Evolutionary conservation across 2,113 vertebrate genomes (phyloP), one percentile per base, ranked within the genome.

Genomic region (Hypomesus transpacificus): DNA sequence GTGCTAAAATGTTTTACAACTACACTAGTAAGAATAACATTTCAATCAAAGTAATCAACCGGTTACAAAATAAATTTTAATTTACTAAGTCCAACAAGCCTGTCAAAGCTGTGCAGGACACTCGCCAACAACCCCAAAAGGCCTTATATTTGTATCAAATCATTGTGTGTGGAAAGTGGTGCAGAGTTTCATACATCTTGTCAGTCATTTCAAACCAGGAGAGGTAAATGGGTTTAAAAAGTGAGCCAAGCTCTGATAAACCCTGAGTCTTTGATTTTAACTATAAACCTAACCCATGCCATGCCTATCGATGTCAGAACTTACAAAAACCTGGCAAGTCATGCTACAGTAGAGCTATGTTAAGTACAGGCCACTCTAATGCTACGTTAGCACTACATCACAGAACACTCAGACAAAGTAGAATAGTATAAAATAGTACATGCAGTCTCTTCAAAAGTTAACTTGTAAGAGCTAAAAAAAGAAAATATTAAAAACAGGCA

Each of bases 1-100:
- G 62, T n/a, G 58, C 66, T 9, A 60, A 66, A 26, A 52, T 68
- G 59, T 26, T 46, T 46, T 11, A 46, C 39, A 46, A 46, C 39
- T 2, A 46, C 39, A 13, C 39, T 46, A 46, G 18, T 56, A 28
- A 53, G 53, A 54, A 67, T 69, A 24, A 28, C 54, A 57, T 57
- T 16, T 5, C 50, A 72, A n/a, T n/a, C n/a, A n/a, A 46, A 11
- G 7, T 9, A 46, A 46, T 46, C 39, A 46, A 46, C 39, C 2
- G 1, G 39, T 46, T 46, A 46, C 39, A 46, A 8, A 11, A 46
- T 9, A 2, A 46, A 46, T 0, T 9, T 9, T 46, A 11, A 46
- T 46, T 5, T 46, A 9, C 9, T 46, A 46, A 34, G 8, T 46
- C 39, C 39, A 46, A 46, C 8, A 5, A 46, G 8, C 39, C 1